A percentile compares a stretch with the other conserved stretches of the same genome.
Evolutionary conservation across 64 coral and sea anemone genomes (phyloP).

Genomic region (Pocillopora damicornis): DNA sequence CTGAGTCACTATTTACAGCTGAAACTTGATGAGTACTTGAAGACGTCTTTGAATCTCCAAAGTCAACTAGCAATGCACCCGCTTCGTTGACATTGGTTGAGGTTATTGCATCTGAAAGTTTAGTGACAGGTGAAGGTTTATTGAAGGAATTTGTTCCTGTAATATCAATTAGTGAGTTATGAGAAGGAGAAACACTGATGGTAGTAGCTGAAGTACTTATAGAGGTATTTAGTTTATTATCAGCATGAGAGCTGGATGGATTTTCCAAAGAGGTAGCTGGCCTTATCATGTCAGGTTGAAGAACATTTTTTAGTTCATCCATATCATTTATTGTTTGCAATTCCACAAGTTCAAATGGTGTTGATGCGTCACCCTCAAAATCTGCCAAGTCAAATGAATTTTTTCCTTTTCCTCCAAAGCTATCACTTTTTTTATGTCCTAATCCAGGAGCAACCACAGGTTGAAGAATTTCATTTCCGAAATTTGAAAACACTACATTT

Average conservation of each 20-base stretch:
- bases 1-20: background rate
- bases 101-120: background rate
- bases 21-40: background rate
- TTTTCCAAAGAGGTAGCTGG: background rate
- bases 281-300: constrained; percentile 44
- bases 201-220: background rate
- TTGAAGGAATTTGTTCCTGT: background rate
- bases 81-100: background rate
- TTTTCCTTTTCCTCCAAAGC: constrained; percentile 66
- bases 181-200: background rate
- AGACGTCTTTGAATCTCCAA: background rate
- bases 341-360: constrained; percentile 93
- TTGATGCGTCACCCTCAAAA: constrained; percentile 74
- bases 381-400: constrained; percentile 85
- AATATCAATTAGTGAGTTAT: constrained; percentile 21
- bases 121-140: background rate
- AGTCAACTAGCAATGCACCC: constrained; percentile 12
- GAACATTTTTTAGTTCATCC: constrained; percentile 85
- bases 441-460: constrained; percentile 48
- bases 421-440: constrained; percentile 73
- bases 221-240: background rate
- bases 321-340: constrained; percentile 90
- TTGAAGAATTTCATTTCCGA: constrained; percentile 85
- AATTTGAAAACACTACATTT: constrained; percentile 69
- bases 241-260: constrained; percentile 1